These are phyloP conservation scores for Leptosomus discolor DNA, from an alignment of 2,113 vertebrate genomes.

Conservation along the genomic window DNA sequence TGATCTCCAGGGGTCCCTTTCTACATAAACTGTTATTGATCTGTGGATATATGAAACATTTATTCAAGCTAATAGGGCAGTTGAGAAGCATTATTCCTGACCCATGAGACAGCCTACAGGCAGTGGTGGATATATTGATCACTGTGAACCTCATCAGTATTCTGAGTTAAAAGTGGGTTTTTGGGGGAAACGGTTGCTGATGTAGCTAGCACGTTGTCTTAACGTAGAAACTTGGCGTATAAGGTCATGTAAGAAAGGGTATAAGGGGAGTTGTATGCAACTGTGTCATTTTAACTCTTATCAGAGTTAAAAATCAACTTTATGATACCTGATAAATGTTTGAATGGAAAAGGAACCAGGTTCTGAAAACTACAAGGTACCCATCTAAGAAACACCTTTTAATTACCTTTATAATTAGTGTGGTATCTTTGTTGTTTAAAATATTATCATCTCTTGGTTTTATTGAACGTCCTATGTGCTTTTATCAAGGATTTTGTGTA, in stretches of 20 bases:
- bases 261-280: background rate
- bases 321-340: background rate
- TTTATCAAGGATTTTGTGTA: background rate
- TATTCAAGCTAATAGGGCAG: background rate
- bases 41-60: background rate
- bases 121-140: background rate
- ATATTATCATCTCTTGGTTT: background rate
- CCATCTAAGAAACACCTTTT: background rate
- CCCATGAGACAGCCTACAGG: rapidly evolving
- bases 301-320: background rate
- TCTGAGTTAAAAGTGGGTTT: background rate
- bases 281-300: background rate
- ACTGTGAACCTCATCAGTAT: background rate
- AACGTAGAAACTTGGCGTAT: background rate
- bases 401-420: background rate
- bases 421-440: background rate
- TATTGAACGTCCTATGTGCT: background rate
- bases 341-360: background rate
- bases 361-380: background rate
- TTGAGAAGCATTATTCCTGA: background rate
- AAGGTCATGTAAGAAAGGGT: background rate
- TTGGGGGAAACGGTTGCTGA: background rate
- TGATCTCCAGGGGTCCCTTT: background rate
- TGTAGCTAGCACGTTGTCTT: background rate
- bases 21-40: background rate